Conservation (phyloP, 2,888 invertebrate species). For the Diarsia dahlii region DNA sequence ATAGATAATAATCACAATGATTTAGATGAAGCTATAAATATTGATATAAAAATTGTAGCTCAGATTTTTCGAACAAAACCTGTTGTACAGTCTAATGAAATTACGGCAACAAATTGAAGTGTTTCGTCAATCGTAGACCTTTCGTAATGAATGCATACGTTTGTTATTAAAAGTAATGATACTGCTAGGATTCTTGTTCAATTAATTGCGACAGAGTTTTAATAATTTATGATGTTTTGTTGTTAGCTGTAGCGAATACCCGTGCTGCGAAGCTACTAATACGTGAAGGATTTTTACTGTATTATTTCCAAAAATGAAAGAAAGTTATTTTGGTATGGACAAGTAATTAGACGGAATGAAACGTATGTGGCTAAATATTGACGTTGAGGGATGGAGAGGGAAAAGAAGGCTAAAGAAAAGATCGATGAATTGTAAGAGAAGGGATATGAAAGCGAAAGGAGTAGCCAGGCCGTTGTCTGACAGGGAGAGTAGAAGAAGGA, state of each 20-base stretch:
- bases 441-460: no score
- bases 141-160: conserved; percentile 50
- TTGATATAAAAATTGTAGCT: conserved; percentile 31
- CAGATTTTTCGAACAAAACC: conserved; percentile 35
- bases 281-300: not conserved
- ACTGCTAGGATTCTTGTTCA: conserved; percentile 47
- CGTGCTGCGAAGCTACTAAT: not conserved
- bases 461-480: no score
- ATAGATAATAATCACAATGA: conserved; percentile 29
- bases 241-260: conserved; percentile 4
- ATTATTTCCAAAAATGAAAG: no score
- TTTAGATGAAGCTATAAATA: conserved; percentile 51
- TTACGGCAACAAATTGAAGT: conserved; percentile 19
- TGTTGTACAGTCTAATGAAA: conserved; percentile 13
- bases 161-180: conserved; percentile 31
- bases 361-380: no score
- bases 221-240: conserved; percentile 24
- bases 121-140: conserved; percentile 51
- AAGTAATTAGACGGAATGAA: no score
- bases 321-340: no score
- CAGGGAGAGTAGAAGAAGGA: no score
- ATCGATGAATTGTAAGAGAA: no score
- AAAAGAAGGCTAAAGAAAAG: no score
- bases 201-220: conserved; percentile 55
- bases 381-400: no score